Base-by-base conservation (phyloP, 2,888 invertebrate species). In the Sialis lutaria region DNA sequence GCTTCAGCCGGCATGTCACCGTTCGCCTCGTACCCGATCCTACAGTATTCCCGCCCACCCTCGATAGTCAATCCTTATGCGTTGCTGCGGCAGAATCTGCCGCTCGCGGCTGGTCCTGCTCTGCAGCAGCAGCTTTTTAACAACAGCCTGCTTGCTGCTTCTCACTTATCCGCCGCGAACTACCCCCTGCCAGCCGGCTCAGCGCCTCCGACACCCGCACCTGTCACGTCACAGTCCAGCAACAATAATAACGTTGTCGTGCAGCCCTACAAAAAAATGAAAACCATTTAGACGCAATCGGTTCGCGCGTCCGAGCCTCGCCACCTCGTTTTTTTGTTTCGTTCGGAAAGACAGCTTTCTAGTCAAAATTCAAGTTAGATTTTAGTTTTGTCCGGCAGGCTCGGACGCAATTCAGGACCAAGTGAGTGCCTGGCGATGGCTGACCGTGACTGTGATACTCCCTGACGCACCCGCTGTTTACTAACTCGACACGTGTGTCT, bases 181-280 rank as follows among this genome's bases (percentile, higher is more conserved):
- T 67, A 65, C 67, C 68, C 65, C 67, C 68, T 70, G 67, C 64
- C 67, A 65, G 62, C 65, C 66, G 68, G 72, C 60, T 60, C 71
- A 62, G 63, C 70, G 64, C 56, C 63, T 64, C 63, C 65, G 58
- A 59, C 68, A 59, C 58, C 64, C 52, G 62, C 64, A 56, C 59
- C 66, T 63, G 52, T 63, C 66, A 32, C 40, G 62, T 71, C 72
- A 30, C 60, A 61, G 40, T 58, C 63, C 46, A 63, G 66, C 55
- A 67, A 67, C 55, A 67, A 65, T 53, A 68, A 68, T 53, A 65
- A 65, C 53, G 72, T 74, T 50, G 75, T 77, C 22, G 73, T 84
- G 62, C 87, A 87, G 64, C 89, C 89, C 49, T 88, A 85, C 69
- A 89, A 89, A 70, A 88, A 88, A 71, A 82, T 88, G 79, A 88